phyloP scores from a whole-genome alignment of 2,888 invertebrate genomes.

The Agriopis aurantiaria region DNA sequence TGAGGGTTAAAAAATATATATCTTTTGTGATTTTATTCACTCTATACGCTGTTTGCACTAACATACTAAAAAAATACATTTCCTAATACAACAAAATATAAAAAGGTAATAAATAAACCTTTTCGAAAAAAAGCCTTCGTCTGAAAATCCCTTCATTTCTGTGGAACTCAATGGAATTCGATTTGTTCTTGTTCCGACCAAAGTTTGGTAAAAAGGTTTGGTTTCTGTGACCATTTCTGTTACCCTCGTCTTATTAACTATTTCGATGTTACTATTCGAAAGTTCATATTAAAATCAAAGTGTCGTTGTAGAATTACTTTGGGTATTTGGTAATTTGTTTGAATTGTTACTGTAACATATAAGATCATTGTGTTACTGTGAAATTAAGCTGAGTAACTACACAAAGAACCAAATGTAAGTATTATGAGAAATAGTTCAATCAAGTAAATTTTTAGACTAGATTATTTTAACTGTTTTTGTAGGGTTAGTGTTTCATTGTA shows the following conservation, averaged over 20 bases:
- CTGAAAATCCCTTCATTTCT: slow-evolving; percentile 1
- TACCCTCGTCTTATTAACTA: slow-evolving; percentile 42
- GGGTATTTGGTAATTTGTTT: slow-evolving; percentile 2
- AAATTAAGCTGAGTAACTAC: background rate
- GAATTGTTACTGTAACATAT: background rate
- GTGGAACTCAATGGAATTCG: slow-evolving; percentile 28
- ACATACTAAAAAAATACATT: too few relatives aligned
- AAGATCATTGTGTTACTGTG: background rate
- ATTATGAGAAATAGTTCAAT: too few relatives aligned
- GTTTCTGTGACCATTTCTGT: slow-evolving; percentile 31
- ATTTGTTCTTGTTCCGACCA: slow-evolving; percentile 40
- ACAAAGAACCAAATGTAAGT: background rate
- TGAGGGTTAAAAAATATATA: too few relatives aligned
- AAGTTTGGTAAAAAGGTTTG: slow-evolving; percentile 38
- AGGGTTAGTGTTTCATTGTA: too few relatives aligned
- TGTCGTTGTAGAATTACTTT: background rate
- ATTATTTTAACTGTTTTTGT: too few relatives aligned
- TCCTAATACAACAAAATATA: background rate
- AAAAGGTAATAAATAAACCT: background rate
- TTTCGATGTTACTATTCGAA: slow-evolving; percentile 28
- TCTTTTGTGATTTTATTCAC: too few relatives aligned
- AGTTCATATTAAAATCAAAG: slow-evolving; percentile 21
- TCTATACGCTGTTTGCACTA: too few relatives aligned
- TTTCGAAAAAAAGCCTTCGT: background rate
- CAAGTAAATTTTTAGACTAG: too few relatives aligned